phyloP scores from a whole-genome alignment of 2,113 vertebrate species.

The Clinocottus analis region DNA sequence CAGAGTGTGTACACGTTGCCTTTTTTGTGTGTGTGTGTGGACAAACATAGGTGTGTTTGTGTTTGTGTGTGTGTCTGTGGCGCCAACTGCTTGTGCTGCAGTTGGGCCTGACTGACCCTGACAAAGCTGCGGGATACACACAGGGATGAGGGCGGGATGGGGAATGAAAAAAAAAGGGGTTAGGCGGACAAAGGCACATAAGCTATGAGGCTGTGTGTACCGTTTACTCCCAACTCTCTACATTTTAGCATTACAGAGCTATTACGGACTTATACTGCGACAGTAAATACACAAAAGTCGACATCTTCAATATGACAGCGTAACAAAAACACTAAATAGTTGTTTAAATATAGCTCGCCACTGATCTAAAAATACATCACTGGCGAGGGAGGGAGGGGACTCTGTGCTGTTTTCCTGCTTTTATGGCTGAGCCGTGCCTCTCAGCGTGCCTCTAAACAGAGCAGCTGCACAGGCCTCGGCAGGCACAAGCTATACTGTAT shows the following conservation, averaged over 20 bases:
- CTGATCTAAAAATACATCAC: conserved; percentile 71
- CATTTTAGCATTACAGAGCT: conserved; percentile 22
- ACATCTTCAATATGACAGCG: conserved; percentile 33
- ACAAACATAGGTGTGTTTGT: conserved; percentile 16
- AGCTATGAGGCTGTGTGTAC: conserved; percentile 7
- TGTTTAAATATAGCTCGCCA: conserved; percentile 63
- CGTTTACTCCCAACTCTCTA: conserved; percentile 2
- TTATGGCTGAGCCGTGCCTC: conserved; percentile 41
- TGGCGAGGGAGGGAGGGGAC: conserved; percentile 21
- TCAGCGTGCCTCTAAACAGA: conserved; percentile 46
- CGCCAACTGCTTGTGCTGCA: conserved; percentile 28
- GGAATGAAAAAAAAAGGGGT: neutral
- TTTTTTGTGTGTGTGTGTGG: conserved; percentile 10
- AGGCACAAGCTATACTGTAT: conserved; percentile 44
- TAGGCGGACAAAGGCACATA: conserved; percentile 20
- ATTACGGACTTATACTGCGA: neutral
- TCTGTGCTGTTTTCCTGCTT: conserved; percentile 45
- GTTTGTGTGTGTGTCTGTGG: conserved; percentile 6
- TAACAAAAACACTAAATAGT: conserved; percentile 53
- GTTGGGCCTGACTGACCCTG: conserved; percentile 53
- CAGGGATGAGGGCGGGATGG: conserved; percentile 4
- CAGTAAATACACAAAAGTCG: conserved; percentile 30
- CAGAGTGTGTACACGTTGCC: conserved; percentile 8
- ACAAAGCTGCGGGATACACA: conserved; percentile 56
- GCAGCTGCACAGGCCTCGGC: conserved; percentile 49